Evolutionary conservation across 2,888 invertebrate species (phyloP).

Genomic region (Amblyjoppa fuscipennis): DNA sequence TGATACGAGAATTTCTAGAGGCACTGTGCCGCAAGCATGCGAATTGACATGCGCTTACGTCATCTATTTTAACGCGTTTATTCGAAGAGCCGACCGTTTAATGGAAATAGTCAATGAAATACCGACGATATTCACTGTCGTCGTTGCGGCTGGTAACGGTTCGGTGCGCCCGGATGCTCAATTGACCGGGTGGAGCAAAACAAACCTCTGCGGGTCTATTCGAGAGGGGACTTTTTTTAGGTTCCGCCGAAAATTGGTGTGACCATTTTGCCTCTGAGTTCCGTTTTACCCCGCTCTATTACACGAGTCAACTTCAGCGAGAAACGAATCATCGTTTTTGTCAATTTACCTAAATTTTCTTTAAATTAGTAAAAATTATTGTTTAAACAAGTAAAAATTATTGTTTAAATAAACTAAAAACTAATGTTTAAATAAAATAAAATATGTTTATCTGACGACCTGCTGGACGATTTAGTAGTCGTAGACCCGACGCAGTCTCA

Average conservation of each 20-base stretch:
- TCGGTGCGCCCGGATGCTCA: neutral
- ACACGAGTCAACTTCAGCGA: too few relatives aligned
- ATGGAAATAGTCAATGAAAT: conserved; percentile 8
- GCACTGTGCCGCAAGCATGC: conserved; percentile 6
- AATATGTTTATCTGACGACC: neutral
- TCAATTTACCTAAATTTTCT: too few relatives aligned
- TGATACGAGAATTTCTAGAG: conserved; percentile 14
- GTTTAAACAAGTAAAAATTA: too few relatives aligned
- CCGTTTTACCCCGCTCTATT: too few relatives aligned
- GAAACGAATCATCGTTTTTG: too few relatives aligned
- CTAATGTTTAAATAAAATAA: neutral
- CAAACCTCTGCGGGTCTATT: too few relatives aligned
- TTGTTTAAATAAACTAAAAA: neutral
- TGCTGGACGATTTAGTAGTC: neutral
- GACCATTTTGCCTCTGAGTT: too few relatives aligned
- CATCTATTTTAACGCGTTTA: neutral
- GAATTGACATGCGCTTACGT: neutral
- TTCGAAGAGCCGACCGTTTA: neutral
- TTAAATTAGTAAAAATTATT: too few relatives aligned
- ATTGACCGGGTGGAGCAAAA: neutral
- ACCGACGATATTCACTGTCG: neutral
- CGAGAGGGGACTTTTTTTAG: neutral
- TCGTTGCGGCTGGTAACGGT: neutral
- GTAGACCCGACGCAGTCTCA: neutral
- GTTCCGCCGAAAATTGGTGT: too few relatives aligned